These are phyloP conservation scores for Ichneumon xanthorius DNA, from an alignment of 2,888 invertebrate genomes.

Conservation along the genomic window DNA sequence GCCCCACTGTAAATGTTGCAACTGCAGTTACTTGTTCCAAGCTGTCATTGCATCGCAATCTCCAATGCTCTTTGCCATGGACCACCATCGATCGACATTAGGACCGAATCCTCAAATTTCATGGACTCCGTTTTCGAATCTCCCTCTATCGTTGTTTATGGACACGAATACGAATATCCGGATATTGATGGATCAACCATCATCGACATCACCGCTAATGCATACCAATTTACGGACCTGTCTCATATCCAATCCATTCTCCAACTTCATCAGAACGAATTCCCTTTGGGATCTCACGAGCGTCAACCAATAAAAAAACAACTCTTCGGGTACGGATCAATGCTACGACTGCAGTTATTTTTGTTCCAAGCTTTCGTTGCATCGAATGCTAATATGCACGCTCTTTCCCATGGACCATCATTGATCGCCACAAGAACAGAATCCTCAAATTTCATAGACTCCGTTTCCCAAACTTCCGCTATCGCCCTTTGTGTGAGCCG, in stretches of 20 bases:
- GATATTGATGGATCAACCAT: background rate
- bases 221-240: background rate
- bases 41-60: background rate
- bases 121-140: background rate
- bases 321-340: background rate
- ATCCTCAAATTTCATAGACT: background rate
- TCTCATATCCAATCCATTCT: background rate
- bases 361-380: background rate
- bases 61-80: background rate
- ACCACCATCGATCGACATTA: background rate
- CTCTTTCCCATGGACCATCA: background rate
- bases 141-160: conserved; percentile 1
- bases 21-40: background rate
- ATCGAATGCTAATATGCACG: background rate
- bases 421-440: background rate
- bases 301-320: background rate
- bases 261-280: background rate
- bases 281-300: background rate
- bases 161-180: background rate
- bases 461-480: background rate
- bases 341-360: background rate
- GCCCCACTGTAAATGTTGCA: no score
- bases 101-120: background rate
- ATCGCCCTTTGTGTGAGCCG: conserved; percentile 1
- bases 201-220: background rate